These are phyloP conservation scores for Pseudocheirus occidentalis DNA, from an alignment of 2,797 vertebrate species.

Conservation along the genomic window DNA sequence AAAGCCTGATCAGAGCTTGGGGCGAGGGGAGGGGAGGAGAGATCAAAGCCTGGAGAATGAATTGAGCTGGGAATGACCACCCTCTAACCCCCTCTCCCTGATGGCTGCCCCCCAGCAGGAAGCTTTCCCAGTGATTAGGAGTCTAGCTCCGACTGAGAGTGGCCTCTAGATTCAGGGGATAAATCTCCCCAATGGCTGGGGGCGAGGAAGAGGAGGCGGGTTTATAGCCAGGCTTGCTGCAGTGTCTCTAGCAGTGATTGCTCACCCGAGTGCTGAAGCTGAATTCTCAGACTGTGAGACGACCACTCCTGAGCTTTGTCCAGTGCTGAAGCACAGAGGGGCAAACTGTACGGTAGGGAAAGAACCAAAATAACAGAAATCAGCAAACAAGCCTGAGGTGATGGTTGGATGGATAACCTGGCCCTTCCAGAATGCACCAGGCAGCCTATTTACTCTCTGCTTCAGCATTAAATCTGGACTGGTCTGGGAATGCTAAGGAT, in stretches of 20 bases:
- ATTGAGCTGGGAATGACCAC: background rate
- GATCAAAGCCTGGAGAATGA: conserved; percentile 20
- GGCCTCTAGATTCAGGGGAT: background rate
- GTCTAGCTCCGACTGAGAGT: background rate
- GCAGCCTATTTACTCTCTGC: background rate
- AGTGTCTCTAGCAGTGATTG: background rate
- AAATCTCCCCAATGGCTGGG: background rate
- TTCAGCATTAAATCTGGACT: background rate
- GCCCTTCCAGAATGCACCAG: background rate
- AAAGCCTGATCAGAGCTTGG: background rate
- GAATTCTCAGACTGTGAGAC: background rate
- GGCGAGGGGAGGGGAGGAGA: background rate
- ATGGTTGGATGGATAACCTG: background rate
- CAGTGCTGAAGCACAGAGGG: background rate
- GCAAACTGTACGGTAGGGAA: background rate
- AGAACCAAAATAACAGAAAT: background rate
- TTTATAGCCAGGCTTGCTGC: background rate
- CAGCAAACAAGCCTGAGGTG: background rate
- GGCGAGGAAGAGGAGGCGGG: background rate
- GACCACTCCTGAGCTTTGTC: background rate
- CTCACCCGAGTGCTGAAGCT: background rate
- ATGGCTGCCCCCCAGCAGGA: background rate
- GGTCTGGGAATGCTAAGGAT: background rate
- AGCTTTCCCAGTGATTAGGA: background rate
- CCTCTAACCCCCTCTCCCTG: background rate